Percentiles rank a stretch among this genome's conserved stretches.
These are phyloP conservation scores for Synanceia verrucosa DNA, from an alignment of 2,797 vertebrate genomes.

Conservation along the genomic window DNA sequence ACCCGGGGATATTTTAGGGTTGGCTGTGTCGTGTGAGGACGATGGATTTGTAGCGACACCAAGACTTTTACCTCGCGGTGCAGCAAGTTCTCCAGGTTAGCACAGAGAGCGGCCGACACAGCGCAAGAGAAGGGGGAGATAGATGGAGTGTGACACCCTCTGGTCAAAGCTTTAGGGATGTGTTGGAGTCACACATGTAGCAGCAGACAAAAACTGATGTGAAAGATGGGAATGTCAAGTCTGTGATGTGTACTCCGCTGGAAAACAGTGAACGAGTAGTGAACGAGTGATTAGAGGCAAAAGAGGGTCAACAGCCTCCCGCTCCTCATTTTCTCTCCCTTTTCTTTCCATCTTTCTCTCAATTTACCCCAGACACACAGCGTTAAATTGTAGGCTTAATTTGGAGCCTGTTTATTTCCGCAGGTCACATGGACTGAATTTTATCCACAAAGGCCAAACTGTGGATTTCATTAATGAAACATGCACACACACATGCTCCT, in stretches of 20 bases:
- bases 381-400: conserved; percentile 72
- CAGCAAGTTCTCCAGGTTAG: conserved; percentile 62
- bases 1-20: conserved; percentile 59
- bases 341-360: background rate
- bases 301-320: conserved; percentile 26
- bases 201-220: conserved; percentile 59
- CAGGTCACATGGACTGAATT: conserved; percentile 68
- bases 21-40: conserved; percentile 33
- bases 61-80: conserved; percentile 67
- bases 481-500: conserved; percentile 37
- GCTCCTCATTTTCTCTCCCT: conserved; percentile 27
- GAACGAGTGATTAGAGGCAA: conserved; percentile 34
- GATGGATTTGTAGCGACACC: conserved; percentile 75
- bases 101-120: conserved; percentile 29
- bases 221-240: conserved; percentile 64
- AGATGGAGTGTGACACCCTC: conserved; percentile 65
- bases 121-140: conserved; percentile 39
- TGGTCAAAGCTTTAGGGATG: conserved; percentile 64
- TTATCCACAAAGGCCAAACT: conserved; percentile 66
- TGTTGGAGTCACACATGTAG: conserved; percentile 53
- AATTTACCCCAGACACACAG: background rate
- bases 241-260: conserved; percentile 53
- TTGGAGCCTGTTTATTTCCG: conserved; percentile 63
- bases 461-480: conserved; percentile 71
- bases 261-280: conserved; percentile 42